phyloP scores from a whole-genome alignment of 1,140 invertebrate species.

The Lysiphlebus fabarum region DNA sequence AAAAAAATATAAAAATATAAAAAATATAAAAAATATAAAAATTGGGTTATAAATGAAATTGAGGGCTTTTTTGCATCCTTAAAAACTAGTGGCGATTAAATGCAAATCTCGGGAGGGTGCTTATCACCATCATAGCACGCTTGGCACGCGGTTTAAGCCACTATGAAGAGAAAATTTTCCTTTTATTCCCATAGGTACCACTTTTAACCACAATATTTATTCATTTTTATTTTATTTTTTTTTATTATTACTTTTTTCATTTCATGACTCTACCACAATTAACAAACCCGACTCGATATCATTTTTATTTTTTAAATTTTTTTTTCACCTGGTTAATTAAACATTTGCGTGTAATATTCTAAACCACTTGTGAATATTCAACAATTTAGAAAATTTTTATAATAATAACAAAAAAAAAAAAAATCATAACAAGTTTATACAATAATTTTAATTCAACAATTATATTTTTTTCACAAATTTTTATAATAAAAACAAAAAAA shows the following conservation, averaged over 20 bases:
- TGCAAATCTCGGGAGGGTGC: slow-evolving; percentile 30
- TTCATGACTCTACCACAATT: slow-evolving; percentile 22
- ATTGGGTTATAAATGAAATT: no score
- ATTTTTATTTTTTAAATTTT: background rate
- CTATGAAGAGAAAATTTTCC: background rate
- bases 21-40: no score
- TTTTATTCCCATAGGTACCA: slow-evolving; percentile 10
- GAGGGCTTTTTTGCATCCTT: background rate
- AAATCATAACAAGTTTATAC: no score
- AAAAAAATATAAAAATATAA: no score
- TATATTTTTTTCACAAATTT: no score
- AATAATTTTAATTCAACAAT: no score
- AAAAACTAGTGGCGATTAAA: slow-evolving; percentile 28
- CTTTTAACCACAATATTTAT: slow-evolving; percentile 13
- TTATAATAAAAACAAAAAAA: no score
- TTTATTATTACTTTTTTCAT: slow-evolving; percentile 12
- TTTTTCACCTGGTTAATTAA: slow-evolving; percentile 27
- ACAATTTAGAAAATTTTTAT: no score
- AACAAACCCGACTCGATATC: slow-evolving; percentile 14
- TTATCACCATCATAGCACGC: slow-evolving; percentile 27
- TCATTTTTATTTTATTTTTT: slow-evolving; percentile 11
- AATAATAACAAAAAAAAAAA: no score
- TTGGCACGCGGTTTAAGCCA: slow-evolving; percentile 21
- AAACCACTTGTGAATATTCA: no score
- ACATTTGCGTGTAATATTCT: slow-evolving; percentile 16